Conservation (phyloP, 30 jellyfish, hydroid and myxozoan species). For the Cassiopea andromeda region DNA sequence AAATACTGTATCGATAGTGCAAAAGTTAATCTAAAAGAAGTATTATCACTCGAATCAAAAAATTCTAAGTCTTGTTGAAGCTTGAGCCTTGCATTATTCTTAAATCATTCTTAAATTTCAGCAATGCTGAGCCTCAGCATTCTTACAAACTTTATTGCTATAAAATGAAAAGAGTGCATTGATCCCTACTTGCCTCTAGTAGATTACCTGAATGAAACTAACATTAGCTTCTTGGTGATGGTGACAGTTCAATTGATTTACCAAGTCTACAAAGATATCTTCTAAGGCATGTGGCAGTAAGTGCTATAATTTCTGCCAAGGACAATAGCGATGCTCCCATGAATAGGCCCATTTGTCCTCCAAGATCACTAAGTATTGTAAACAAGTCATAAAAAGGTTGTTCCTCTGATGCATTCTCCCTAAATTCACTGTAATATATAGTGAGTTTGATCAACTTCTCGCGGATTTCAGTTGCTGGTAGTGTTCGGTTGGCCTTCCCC, state of each 20-base stretch:
- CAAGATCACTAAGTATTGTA: conserved; percentile 23
- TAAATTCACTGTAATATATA: conserved; percentile 26
- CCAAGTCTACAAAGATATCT: background rate
- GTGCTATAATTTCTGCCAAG: conserved; percentile 33
- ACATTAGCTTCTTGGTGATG: background rate
- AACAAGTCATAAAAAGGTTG: conserved; percentile 3
- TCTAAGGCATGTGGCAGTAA: background rate
- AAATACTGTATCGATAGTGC: no score
- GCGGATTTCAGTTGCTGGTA: conserved; percentile 22
- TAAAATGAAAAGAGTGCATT: no score
- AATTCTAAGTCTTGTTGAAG: no score
- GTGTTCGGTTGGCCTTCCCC: background rate
- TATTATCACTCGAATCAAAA: no score
- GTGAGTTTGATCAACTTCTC: conserved; percentile 43
- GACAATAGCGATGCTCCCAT: conserved; percentile 59
- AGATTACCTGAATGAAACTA: no score
- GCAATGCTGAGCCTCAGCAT: no score
- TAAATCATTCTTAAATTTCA: no score
- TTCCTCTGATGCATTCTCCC: conserved; percentile 8
- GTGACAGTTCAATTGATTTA: background rate
- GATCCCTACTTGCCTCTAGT: no score
- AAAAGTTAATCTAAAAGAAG: no score
- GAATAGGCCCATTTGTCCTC: conserved; percentile 65
- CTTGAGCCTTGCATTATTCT: no score
- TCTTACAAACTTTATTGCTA: no score